Evolutionary conservation across 2,113 vertebrate genomes (phyloP), one percentile per base, ranked within the genome.

Genomic region (Passer montanus): DNA sequence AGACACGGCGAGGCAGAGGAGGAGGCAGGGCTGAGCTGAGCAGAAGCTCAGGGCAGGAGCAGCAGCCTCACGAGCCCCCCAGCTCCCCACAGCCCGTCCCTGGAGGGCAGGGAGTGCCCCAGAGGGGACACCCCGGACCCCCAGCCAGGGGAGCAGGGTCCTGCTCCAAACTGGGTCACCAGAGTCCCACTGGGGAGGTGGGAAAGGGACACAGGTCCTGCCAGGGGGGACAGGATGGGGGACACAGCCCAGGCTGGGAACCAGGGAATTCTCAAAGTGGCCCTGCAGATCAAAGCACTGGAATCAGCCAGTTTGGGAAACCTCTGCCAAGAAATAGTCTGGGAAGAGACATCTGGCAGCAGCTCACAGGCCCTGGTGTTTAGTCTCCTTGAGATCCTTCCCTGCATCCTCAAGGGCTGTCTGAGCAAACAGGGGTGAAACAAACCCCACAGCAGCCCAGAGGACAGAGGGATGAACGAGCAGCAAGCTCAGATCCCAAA

Each of bases 1-100:
- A 41, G 41, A 41, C 41, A 15, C 41, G 41, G 14, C 41, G 41
- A 41, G 41, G 41, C 41, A 41, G 13, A 41, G 41, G 41, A 41
- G 41, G 41, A 41, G 41, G 41, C 41, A 41, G 41, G 41, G 41
- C 41, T 41, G 41, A 41, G 41, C 41, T 41, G 41, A 15, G 41
- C 41, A 41, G 15, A 41, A 41, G 41, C 41, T 41, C 41, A 41
- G 13, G 41, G 41, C 41, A 41, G 41, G 41, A 41, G 41, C 41
- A 41, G 41, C 41, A 41, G 41, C 41, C 14, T 41, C 41, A 5
- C 15, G 41, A 41, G 41, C 41, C 41, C 39, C 39, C 10, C 22
- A 87, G 62, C 31, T 22, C 58, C 35, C 13, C 3, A 2, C 3
- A 0, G 4, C 62, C 64, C 1, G 0, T 50, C 35, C 52, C 37